These are phyloP conservation scores for Ciconia stormi DNA, from an alignment of 2,113 vertebrate species.

Conservation along the genomic window DNA sequence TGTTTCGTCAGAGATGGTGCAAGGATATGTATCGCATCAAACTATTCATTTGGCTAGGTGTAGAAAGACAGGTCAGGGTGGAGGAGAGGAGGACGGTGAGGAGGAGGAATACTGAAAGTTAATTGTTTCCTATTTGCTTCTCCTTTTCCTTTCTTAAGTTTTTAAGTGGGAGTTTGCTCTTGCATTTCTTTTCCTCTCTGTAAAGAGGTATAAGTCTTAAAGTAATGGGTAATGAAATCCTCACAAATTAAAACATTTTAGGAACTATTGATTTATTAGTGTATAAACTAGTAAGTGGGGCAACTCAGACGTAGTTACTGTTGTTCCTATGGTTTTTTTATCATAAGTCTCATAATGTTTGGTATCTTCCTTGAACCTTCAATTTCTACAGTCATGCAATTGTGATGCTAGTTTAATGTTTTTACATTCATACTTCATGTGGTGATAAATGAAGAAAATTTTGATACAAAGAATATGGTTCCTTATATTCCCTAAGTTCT, in stretches of 20 bases:
- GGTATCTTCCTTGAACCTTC: not conserved
- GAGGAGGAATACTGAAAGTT: not conserved
- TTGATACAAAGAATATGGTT: not conserved
- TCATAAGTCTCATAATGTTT: not conserved
- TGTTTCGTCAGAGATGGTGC: conserved; percentile 25
- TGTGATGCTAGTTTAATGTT: not conserved
- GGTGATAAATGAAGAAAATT: not conserved
- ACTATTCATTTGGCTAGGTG: not conserved
- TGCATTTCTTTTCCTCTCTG: not conserved
- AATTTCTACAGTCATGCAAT: not conserved
- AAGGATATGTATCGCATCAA: not conserved
- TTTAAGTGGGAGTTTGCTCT: not conserved
- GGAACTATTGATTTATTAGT: not conserved
- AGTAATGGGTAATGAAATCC: not conserved
- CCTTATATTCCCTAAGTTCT: not conserved
- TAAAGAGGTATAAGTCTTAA: not conserved
- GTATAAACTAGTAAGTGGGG: not conserved
- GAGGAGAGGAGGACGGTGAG: not conserved
- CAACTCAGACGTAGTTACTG: not conserved
- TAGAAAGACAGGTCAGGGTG: conserved; percentile 9
- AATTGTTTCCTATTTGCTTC: not conserved
- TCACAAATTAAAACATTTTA: not conserved
- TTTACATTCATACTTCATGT: not conserved
- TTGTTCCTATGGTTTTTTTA: not conserved
- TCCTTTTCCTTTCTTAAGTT: not conserved